Percentiles rank a stretch among this genome's conserved stretches.
Evolutionary conservation across 2,113 vertebrate genomes (phyloP).

Genomic region (Nycticryphes semicollaris): DNA sequence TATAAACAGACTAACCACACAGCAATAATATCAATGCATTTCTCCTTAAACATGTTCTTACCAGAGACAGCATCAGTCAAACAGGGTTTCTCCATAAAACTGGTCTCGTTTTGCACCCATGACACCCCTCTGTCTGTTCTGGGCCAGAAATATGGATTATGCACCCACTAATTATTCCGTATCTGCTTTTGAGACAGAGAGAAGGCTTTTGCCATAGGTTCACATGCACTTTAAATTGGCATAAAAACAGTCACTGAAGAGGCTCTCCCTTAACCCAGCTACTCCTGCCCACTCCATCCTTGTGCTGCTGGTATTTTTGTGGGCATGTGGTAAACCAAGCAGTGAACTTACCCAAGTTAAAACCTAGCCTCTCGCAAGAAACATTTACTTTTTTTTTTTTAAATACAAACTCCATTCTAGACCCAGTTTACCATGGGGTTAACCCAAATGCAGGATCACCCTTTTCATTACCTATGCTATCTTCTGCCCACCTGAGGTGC

Average conservation of each 20-base stretch:
- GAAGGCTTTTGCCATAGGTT: background rate
- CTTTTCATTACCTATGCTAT: background rate
- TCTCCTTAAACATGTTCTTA: background rate
- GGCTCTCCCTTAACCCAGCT: background rate
- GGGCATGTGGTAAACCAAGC: background rate
- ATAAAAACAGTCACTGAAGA: background rate
- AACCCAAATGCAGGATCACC: background rate
- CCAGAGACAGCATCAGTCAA: background rate
- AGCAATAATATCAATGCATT: background rate
- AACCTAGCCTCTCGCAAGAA: background rate
- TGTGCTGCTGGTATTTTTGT: background rate
- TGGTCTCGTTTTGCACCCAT: background rate
- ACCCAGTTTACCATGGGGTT: background rate
- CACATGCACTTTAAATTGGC: background rate
- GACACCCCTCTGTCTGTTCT: background rate
- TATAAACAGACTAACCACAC: background rate
- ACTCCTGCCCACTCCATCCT: background rate
- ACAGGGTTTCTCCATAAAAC: background rate
- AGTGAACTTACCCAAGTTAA: background rate
- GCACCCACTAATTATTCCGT: background rate
- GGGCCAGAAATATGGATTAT: background rate
- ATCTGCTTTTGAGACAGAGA: background rate
- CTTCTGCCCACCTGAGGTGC: fast-evolving
- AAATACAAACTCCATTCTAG: background rate
- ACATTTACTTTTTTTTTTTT: background rate